Percentiles rank a stretch among this genome's conserved stretches.
These are phyloP conservation scores for Ovis canadensis DNA, from an alignment of 2,113 vertebrate genomes.

Conservation along the genomic window DNA sequence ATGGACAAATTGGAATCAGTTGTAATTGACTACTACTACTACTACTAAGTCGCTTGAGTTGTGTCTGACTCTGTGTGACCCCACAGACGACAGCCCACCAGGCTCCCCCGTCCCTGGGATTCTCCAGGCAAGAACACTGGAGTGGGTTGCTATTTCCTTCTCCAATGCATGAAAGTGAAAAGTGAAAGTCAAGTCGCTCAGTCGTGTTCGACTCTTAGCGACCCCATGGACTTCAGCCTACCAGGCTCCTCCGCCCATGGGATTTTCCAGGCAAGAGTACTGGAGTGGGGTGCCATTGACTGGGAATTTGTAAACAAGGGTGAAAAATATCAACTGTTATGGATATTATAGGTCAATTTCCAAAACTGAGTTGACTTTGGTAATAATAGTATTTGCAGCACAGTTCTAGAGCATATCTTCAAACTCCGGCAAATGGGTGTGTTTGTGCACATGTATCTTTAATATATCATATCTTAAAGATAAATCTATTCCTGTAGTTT, in stretches of 20 bases:
- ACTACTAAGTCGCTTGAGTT: too few species aligned
- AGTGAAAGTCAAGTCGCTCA: too few species aligned
- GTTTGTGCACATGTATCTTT: background rate
- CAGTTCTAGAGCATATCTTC: background rate
- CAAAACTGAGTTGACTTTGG: background rate
- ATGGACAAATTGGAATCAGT: background rate
- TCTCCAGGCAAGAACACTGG: too few species aligned
- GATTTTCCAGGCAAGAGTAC: too few species aligned
- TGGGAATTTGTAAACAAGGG: background rate
- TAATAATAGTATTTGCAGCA: background rate
- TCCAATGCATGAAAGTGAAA: too few species aligned
- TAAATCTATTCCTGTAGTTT: background rate
- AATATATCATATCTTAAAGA: background rate
- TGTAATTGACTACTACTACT: background rate
- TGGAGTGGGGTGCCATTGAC: background rate
- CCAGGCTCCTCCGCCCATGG: too few species aligned
- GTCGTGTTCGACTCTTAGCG: too few species aligned
- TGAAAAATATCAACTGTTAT: background rate
- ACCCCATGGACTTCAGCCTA: too few species aligned
- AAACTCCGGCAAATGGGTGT: background rate
- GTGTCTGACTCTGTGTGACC: too few species aligned
- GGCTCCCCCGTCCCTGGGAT: too few species aligned
- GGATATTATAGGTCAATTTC: background rate
- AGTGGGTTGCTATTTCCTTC: too few species aligned
- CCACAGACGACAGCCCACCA: too few species aligned